A percentile compares a stretch with the other conserved stretches of the same genome.
These are phyloP conservation scores for Chitala chitala DNA, from an alignment of 2,113 vertebrate genomes.

Conservation along the genomic window DNA sequence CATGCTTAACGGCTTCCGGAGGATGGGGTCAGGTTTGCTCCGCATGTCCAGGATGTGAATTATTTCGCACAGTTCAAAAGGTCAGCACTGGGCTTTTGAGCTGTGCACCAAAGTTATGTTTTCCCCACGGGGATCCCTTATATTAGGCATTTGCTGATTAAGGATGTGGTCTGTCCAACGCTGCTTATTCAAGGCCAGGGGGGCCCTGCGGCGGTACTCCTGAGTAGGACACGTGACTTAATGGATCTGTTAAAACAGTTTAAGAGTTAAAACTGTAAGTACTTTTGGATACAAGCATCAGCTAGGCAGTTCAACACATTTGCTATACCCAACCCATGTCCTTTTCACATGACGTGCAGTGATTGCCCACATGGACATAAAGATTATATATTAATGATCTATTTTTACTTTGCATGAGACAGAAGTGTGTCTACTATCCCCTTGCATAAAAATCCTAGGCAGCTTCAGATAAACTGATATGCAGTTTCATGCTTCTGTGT, in stretches of 20 bases:
- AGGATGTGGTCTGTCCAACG: neutral
- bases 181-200: slow-evolving; percentile 6
- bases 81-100: neutral
- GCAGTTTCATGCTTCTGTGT: no score
- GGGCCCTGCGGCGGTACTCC: neutral
- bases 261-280: neutral
- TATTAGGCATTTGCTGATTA: neutral
- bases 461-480: neutral
- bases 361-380: neutral
- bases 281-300: neutral
- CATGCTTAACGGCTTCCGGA: slow-evolving; percentile 15
- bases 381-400: neutral
- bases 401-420: neutral
- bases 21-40: neutral
- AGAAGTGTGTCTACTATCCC: neutral
- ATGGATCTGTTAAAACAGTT: neutral
- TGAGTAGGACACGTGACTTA: slow-evolving; percentile 1
- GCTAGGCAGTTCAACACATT: neutral
- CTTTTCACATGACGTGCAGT: neutral
- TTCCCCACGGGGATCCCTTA: neutral
- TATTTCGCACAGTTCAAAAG: neutral
- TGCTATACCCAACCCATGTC: neutral
- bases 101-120: neutral
- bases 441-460: neutral
- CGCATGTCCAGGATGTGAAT: no score